Evolutionary conservation across 2,888 invertebrate species (phyloP).

Genomic region (Parnassius smintheus): DNA sequence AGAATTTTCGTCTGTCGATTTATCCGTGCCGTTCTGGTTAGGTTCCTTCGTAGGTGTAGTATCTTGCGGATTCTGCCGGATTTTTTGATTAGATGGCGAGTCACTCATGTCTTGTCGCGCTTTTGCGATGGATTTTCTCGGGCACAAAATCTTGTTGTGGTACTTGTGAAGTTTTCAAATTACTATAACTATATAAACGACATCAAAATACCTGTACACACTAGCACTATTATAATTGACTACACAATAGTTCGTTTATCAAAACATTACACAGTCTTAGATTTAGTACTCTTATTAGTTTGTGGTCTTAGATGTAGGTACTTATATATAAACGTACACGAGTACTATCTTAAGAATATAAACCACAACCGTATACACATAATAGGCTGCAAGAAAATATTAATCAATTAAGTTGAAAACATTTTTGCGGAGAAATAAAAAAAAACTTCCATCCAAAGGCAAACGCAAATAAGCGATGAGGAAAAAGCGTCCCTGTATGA

Average conservation of each 20-base stretch:
- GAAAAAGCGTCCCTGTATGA: conserved; percentile 10
- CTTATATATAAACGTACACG: conserved; percentile 37
- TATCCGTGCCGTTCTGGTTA: conserved; percentile 48
- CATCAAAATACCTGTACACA: conserved; percentile 50
- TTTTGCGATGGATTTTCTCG: conserved; percentile 67
- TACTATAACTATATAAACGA: conserved; percentile 44
- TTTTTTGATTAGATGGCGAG: conserved; percentile 43
- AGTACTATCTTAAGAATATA: conserved; percentile 54
- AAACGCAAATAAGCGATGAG: conserved; percentile 22
- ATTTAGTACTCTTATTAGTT: no score
- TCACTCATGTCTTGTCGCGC: conserved; percentile 67
- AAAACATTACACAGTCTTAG: conserved; percentile 43
- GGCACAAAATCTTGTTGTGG: conserved; percentile 69
- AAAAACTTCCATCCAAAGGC: neutral
- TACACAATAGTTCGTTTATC: conserved; percentile 53
- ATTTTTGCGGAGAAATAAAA: conserved; percentile 1
- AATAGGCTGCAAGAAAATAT: conserved; percentile 37
- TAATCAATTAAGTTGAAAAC: conserved; percentile 17
- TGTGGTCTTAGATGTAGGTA: no score
- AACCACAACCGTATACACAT: conserved; percentile 66
- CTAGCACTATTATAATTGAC: conserved; percentile 43
- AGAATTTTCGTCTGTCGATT: conserved; percentile 36
- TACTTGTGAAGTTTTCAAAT: conserved; percentile 61
- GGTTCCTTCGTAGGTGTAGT: conserved; percentile 56
- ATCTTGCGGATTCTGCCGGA: conserved; percentile 35